These are phyloP conservation scores for Hemicentrotus pulcherrimus DNA, from an alignment of 35 echinoderm and acorn worm species.

Conservation along the genomic window DNA sequence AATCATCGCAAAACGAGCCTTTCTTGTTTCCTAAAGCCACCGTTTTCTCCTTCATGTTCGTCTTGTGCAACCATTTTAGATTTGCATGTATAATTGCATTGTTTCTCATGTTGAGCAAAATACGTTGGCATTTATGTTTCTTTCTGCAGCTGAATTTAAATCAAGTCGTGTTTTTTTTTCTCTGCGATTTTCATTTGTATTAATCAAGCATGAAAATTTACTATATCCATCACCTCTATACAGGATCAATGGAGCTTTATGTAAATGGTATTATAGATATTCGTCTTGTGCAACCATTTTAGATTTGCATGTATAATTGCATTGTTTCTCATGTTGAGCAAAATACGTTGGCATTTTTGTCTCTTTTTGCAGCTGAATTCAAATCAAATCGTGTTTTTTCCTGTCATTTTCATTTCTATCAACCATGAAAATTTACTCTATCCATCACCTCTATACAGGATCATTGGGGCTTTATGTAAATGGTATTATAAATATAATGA, in stretches of 20 bases:
- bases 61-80: neutral
- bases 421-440: neutral
- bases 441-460: no score
- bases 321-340: neutral
- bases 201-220: neutral
- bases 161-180: neutral
- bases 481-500: no score
- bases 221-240: no score
- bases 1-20: neutral
- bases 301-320: neutral
- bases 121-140: neutral
- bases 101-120: neutral
- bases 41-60: neutral
- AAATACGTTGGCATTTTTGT: neutral
- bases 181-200: neutral
- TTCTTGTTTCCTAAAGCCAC: neutral
- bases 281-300: neutral
- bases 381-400: neutral
- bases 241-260: no score
- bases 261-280: no score
- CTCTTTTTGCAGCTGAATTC: neutral
- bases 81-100: neutral
- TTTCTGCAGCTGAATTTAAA: neutral
- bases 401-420: neutral
- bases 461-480: no score